Evolutionary conservation across 2,797 vertebrate species (phyloP).

Genomic region (Eutrigla gurnardus): DNA sequence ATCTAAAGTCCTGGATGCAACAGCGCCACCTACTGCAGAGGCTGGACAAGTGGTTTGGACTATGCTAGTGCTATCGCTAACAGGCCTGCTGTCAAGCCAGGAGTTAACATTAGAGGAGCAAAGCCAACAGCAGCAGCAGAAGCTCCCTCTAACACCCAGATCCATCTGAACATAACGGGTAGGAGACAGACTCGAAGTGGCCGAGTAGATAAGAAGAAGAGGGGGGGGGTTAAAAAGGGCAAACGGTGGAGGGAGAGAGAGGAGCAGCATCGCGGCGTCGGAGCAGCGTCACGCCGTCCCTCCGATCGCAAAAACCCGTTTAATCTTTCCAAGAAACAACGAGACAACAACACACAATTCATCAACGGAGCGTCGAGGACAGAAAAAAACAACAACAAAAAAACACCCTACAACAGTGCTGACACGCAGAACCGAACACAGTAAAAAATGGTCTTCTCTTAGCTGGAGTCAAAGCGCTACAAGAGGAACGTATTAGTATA

Average conservation of each 20-base stretch:
- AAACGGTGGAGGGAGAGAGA: neutral
- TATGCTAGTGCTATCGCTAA: neutral
- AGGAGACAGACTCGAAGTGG: neutral
- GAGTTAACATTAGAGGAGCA: neutral
- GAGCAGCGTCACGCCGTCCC: neutral
- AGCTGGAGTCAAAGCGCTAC: slow-evolving; percentile 74
- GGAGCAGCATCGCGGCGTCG: neutral
- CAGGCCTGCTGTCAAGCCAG: neutral
- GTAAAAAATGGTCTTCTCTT: slow-evolving; percentile 80
- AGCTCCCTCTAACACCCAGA: neutral
- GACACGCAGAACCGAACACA: slow-evolving; percentile 75
- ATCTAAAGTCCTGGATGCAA: too few species aligned
- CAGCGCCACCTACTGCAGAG: too few species aligned
- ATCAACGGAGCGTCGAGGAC: slow-evolving; percentile 57
- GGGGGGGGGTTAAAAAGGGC: neutral
- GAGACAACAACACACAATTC: slow-evolving; percentile 57
- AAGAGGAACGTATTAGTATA: slow-evolving; percentile 87
- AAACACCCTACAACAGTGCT: slow-evolving; percentile 71
- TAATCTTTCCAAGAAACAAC: slow-evolving; percentile 50
- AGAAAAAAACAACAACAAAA: slow-evolving; percentile 28
- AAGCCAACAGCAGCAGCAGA: neutral
- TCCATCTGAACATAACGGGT: neutral
- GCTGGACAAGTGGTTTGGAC: too few species aligned
- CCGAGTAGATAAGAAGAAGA: neutral
- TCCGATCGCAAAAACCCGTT: slow-evolving; percentile 1